phyloP scores from a whole-genome alignment of 2,113 vertebrate species.

The Epinephelus lanceolatus region DNA sequence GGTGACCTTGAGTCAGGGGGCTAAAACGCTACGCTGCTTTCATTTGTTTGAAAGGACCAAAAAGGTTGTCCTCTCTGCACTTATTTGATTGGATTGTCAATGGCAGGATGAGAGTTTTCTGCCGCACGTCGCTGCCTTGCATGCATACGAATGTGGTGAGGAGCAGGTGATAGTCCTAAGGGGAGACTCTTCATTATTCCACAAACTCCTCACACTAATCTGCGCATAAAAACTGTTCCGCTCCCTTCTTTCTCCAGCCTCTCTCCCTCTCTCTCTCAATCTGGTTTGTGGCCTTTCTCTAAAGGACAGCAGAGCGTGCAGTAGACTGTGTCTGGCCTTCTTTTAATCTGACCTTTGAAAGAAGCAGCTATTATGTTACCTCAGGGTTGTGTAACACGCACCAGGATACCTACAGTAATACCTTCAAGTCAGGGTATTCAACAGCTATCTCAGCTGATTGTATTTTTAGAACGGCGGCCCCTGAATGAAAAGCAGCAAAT shows the following conservation, averaged over 20 bases:
- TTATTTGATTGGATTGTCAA: conserved; percentile 79
- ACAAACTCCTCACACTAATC: conserved; percentile 61
- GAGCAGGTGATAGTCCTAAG: conserved; percentile 61
- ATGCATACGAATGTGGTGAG: conserved; percentile 53
- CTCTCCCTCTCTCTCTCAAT: conserved; percentile 33
- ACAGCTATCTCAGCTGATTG: conserved; percentile 30
- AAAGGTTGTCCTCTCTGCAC: conserved; percentile 64
- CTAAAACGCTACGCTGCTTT: conserved; percentile 59
- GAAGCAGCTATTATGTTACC: conserved; percentile 64
- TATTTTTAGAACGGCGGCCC: conserved; percentile 57
- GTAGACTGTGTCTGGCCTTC: conserved; percentile 59
- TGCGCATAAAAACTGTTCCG: conserved; percentile 39
- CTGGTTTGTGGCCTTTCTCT: conserved; percentile 63
- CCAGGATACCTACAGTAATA: conserved; percentile 54
- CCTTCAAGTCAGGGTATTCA: conserved; percentile 45
- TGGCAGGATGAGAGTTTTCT: conserved; percentile 58
- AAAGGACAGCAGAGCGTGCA: conserved; percentile 64
- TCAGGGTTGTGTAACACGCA: conserved; percentile 47
- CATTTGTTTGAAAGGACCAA: conserved; percentile 81
- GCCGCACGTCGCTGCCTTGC: conserved; percentile 11
- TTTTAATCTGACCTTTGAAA: conserved; percentile 72
- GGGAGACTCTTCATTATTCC: conserved; percentile 64
- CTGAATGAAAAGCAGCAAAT: conserved; percentile 8
- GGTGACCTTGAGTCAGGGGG: conserved; percentile 73
- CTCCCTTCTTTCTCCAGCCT: conserved; percentile 17